Conservation (phyloP, 2,113 vertebrate species). For the Petaurus breviceps region DNA sequence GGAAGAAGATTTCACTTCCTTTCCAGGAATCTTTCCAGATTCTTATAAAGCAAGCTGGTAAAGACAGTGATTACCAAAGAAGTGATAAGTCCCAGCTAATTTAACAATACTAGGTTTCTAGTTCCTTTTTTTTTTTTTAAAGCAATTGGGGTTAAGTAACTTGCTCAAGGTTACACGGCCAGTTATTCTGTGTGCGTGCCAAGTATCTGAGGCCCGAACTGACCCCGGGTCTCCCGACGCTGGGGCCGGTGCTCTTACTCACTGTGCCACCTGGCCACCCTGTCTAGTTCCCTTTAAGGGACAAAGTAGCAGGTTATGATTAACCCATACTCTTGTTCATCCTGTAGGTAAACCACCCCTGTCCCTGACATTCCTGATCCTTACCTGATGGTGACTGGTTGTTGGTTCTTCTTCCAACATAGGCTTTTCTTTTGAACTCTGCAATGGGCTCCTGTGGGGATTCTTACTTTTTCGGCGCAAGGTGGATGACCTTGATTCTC, state of each 20-base stretch:
- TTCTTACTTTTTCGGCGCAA: constrained; percentile 80
- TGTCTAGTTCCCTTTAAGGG: not conserved
- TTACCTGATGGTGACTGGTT: constrained; percentile 86
- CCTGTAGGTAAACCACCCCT: constrained; percentile 67
- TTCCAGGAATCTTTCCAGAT: constrained; percentile 31
- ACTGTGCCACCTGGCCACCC: too few species aligned
- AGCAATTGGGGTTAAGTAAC: too few species aligned
- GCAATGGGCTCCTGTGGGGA: constrained; percentile 71
- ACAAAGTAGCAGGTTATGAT: constrained; percentile 7
- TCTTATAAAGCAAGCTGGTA: constrained; percentile 19
- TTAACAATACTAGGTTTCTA: not conserved
- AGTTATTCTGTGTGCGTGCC: too few species aligned
- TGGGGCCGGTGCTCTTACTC: too few species aligned
- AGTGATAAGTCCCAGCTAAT: not conserved
- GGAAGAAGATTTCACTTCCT: not conserved
- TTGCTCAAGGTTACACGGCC: too few species aligned
- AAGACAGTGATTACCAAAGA: not conserved
- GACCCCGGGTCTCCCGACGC: too few species aligned
- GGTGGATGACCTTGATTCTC: constrained; percentile 76
- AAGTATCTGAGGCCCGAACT: too few species aligned
- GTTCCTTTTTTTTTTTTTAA: too few species aligned
- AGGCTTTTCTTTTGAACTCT: constrained; percentile 78
- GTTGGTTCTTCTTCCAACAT: constrained; percentile 82
- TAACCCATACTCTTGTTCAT: constrained; percentile 34
- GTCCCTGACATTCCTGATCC: constrained; percentile 63